Evolutionary conservation across 1,140 invertebrate genomes (phyloP), one percentile per base, ranked within the genome.

Genomic region (Hylaeus volcanicus): DNA sequence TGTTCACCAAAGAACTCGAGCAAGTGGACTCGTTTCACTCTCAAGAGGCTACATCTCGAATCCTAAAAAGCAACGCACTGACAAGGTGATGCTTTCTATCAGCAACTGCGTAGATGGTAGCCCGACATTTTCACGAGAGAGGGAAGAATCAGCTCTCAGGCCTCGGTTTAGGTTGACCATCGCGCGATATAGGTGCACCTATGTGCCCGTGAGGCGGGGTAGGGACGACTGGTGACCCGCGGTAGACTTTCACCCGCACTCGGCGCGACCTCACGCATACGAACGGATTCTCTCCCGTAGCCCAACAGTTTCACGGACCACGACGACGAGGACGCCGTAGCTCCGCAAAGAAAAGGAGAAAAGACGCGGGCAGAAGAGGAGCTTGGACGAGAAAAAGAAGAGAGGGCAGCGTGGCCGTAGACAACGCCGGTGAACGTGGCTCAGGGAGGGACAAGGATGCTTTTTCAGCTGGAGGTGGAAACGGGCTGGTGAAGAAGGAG

Each of bases 201-300:
- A 79, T 74, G 75, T 81, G 74, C 71, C 15, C 45, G 45, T n/a
- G 63, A 74, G 83, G 76, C 65, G 82, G 74, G 75, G 76, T 75
- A 61, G 74, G 82, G 81, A 72, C 77, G 58, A 71, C 45, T 61
- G 76, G 70, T 88, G 87, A 88, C 87, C 87, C 87, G 58, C 73
- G 87, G 70, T 82, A 86, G 87, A 88, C 87, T 88, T 88, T 88
- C 87, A 88, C 87, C 87, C 87, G 87, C 87, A 88, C 85, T 88
- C 82, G 82, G 45, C 15, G 64, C 87, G 84, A 88, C 84, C 86
- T 88, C 87, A 81, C 86, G 78, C 87, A 83, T 61, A 88, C 74
- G 80, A 74, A 51, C 70, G 69, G 26, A 77, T 86, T 43, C 69
- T 74, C 64, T 79, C 68, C 53, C 83, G 56, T n/a, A 55, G 64